Conservation (phyloP, 2,797 vertebrate species). For the Mus spretus region DNA sequence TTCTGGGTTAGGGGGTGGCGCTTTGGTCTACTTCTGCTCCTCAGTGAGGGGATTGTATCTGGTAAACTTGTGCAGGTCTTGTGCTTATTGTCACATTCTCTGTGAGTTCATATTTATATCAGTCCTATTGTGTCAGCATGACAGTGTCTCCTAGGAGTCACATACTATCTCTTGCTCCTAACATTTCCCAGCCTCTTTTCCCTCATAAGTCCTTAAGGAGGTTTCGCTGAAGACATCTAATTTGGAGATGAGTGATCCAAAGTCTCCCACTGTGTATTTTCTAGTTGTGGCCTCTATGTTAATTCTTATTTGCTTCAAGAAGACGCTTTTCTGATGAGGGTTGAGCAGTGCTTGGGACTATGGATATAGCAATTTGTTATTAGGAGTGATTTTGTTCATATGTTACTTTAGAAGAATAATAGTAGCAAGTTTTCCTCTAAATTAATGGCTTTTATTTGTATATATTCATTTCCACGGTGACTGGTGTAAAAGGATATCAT, state of each 20-base stretch:
- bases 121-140: not conserved
- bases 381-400: not conserved
- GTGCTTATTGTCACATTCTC: not conserved
- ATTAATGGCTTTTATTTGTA: not conserved
- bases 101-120: not conserved
- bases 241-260: not conserved
- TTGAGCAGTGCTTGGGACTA: not conserved
- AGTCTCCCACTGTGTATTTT: not conserved
- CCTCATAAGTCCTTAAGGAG: not conserved
- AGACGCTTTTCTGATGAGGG: not conserved
- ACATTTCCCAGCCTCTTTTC: not conserved
- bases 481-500: not conserved
- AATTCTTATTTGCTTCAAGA: not conserved
- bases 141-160: not conserved
- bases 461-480: not conserved
- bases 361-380: not conserved
- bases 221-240: not conserved
- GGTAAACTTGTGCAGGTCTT: not conserved
- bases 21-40: not conserved
- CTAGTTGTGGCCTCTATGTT: not conserved
- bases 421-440: not conserved
- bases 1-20: not conserved
- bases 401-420: not conserved
- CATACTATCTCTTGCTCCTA: not conserved
- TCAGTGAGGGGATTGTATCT: not conserved